Evolutionary conservation across 2,888 invertebrate species (phyloP), one percentile per base, ranked within the genome.

Genomic region (Cepaea hortensis): DNA sequence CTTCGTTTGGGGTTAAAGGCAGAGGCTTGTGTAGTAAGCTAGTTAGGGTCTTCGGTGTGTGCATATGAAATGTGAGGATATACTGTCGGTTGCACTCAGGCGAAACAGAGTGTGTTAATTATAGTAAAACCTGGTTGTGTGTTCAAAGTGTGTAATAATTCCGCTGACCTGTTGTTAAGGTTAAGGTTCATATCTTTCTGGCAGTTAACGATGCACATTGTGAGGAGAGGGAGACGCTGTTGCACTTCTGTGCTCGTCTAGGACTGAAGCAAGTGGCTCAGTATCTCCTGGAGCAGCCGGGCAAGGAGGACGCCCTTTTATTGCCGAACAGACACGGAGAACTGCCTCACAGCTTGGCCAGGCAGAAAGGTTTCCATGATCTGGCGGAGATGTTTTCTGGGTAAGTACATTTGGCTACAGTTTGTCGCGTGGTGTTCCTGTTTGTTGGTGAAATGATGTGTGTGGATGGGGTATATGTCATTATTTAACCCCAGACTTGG

Each of bases 241-340:
- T 93, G 35, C 93, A 93, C 89, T 93, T 93, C 88, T 90, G 91
- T 81, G 93, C 92, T 5, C 89, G 92, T 2, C 90, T 93, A 15
- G 93, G 93, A 18, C 89, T 93, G 62, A 84, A 88, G 35, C 88
- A 91, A 84, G 91, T 93, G 46, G 91, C 92, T 18, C 85, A 88
- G 15, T 92, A 91, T 85, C 89, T 93, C n/a, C 85, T 93, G 35
- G 89, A 89, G 62, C 91, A 91, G 87, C 90, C 92, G 7, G 92
- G 93, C 11, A 90, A 91, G 77, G 87, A 92, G 77, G 89, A 88
- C 55, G 91, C 91, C 15, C 89, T 93, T 23, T 83, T 87, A 7
- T 77, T 92, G 61, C 87, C 89, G 62, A 93, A 93, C 88, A 90
- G 89, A n/a, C 89, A 92, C 68, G 92, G 92, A 84, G 88, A 91